A percentile compares a stretch with the other conserved stretches of the same genome.
These are phyloP conservation scores for Pyrrhosoma nymphula DNA, from an alignment of 2,888 invertebrate genomes.

Conservation along the genomic window DNA sequence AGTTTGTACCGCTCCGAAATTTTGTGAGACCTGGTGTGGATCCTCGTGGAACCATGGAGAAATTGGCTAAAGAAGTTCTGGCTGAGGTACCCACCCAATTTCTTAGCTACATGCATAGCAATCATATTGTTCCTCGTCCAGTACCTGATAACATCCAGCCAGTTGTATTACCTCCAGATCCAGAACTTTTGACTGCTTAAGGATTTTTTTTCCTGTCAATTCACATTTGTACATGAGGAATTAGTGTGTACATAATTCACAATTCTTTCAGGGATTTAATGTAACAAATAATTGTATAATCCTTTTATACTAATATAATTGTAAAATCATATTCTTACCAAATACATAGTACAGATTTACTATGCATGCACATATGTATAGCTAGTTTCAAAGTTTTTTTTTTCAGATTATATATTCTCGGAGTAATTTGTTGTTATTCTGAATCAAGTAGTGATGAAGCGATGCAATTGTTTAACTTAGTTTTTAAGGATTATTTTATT, in stretches of 20 bases:
- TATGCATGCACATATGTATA: too few relatives aligned
- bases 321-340: too few relatives aligned
- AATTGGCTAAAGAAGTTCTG: constrained; percentile 81
- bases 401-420: too few relatives aligned
- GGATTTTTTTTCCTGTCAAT: not conserved
- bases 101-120: constrained; percentile 78
- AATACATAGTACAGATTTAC: too few relatives aligned
- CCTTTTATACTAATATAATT: too few relatives aligned
- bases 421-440: too few relatives aligned
- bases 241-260: not conserved
- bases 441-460: too few relatives aligned
- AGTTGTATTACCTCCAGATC: constrained; percentile 74
- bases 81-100: constrained; percentile 81
- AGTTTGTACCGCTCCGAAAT: constrained; percentile 79
- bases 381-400: too few relatives aligned
- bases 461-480: too few relatives aligned
- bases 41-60: constrained; percentile 72
- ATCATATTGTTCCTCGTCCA: constrained; percentile 72
- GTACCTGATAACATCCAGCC: constrained; percentile 75
- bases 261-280: not conserved
- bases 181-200: constrained; percentile 70
- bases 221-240: not conserved
- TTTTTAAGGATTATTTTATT: too few relatives aligned
- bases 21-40: constrained; percentile 72
- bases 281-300: not conserved